These are phyloP conservation scores for Apus apus DNA, from an alignment of 2,113 vertebrate genomes.

Conservation along the genomic window DNA sequence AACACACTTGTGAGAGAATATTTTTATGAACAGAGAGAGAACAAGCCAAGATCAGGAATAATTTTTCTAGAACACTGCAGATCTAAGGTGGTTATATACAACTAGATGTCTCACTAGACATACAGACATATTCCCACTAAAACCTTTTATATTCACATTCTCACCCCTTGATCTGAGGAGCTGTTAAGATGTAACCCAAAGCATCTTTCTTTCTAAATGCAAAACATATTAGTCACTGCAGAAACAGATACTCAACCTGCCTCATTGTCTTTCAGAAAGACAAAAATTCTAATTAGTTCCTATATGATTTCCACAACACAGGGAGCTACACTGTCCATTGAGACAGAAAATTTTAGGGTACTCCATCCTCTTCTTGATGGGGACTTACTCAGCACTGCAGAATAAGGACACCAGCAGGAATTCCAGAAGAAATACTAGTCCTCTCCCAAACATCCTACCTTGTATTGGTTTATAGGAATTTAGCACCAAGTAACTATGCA, in stretches of 20 bases:
- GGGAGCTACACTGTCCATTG: background rate
- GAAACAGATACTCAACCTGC: background rate
- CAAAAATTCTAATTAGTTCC: background rate
- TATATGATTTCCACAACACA: background rate
- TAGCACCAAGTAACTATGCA: background rate
- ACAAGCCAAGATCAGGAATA: background rate
- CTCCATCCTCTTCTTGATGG: background rate
- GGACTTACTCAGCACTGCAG: background rate
- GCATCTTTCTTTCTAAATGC: background rate
- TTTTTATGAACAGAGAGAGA: background rate
- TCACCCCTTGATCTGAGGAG: background rate
- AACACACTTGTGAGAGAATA: background rate
- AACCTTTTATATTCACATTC: background rate
- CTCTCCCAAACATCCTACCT: too few species aligned
- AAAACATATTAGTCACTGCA: background rate
- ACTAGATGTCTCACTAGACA: background rate
- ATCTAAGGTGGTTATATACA: background rate
- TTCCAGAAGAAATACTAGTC: too few species aligned
- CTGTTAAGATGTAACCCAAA: background rate
- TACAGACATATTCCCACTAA: background rate
- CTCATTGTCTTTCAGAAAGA: background rate
- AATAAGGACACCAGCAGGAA: too few species aligned
- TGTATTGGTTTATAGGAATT: too few species aligned
- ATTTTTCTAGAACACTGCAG: background rate
- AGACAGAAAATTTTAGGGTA: background rate